phyloP scores from a whole-genome alignment of 2,888 invertebrate species.

The Melieria picta region DNA sequence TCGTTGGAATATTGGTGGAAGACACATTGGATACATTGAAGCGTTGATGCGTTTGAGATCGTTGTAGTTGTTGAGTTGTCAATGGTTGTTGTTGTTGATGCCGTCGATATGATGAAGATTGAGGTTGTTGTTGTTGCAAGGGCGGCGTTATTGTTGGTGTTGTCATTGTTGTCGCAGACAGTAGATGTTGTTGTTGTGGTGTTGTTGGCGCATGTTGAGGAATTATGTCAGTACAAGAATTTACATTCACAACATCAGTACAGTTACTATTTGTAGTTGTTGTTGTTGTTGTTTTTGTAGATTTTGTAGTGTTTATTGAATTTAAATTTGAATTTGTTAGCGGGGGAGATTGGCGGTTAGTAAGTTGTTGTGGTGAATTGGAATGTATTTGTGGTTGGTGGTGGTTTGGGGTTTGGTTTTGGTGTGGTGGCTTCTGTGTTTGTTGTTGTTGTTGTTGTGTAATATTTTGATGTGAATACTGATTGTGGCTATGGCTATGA shows the following conservation, averaged over 20 bases:
- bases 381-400: conserved; percentile 39
- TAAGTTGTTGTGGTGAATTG: conserved; percentile 50
- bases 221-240: conserved; percentile 66
- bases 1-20: conserved; percentile 12
- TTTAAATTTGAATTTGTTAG: conserved; percentile 63
- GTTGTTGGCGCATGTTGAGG: conserved; percentile 50
- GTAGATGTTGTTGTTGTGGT: conserved; percentile 27
- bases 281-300: conserved; percentile 66
- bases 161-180: conserved; percentile 20
- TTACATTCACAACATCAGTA: conserved; percentile 66
- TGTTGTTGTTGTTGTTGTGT: conserved; percentile 34
- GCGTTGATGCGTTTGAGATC: conserved; percentile 31
- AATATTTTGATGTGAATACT: too few relatives aligned
- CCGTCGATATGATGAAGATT: not conserved
- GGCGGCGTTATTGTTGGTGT: conserved; percentile 42
- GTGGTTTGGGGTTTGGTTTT: conserved; percentile 40
- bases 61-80: conserved; percentile 34
- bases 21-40: conserved; percentile 16
- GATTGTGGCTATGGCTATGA: conserved; percentile 22
- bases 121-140: conserved; percentile 38
- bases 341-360: conserved; percentile 62
- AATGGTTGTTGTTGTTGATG: conserved; percentile 25
- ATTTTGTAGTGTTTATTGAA: conserved; percentile 64
- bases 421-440: conserved; percentile 40
- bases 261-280: conserved; percentile 63